Conservation (phyloP, 2,888 invertebrate genomes). For the Rhyacophila evoluta region DNA sequence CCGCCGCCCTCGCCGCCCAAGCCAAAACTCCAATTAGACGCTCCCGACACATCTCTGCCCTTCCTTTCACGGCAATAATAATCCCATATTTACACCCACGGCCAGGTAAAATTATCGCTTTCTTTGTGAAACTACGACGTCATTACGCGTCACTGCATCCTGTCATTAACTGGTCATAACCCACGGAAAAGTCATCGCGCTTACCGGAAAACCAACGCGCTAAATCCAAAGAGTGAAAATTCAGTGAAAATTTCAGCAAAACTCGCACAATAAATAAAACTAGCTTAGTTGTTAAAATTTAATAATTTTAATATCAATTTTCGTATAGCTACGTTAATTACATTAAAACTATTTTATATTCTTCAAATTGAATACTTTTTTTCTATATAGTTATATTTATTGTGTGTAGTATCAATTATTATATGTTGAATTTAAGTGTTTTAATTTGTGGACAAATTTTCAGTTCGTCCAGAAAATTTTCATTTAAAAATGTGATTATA, state of each 20-base stretch:
- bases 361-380: no score
- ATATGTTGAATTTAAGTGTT: not conserved
- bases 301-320: no score
- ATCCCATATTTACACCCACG: not conserved
- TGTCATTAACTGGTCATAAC: not conserved
- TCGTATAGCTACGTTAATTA: no score
- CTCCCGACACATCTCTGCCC: slow-evolving; percentile 61
- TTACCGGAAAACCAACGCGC: not conserved
- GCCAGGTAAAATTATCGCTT: not conserved
- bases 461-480: slow-evolving; percentile 31
- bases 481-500: slow-evolving; percentile 28
- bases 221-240: not conserved
- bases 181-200: not conserved
- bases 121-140: not conserved
- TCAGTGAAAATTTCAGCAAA: not conserved
- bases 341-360: no score
- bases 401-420: not conserved
- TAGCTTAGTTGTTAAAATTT: no score
- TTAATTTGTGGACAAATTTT: not conserved
- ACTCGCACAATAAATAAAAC: not conserved
- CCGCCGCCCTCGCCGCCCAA: slow-evolving; percentile 51
- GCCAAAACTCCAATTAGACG: slow-evolving; percentile 30
- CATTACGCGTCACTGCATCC: not conserved
- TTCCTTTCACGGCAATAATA: slow-evolving; percentile 57
- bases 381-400: slow-evolving; percentile 5